Conservation (phyloP, 2,888 invertebrate genomes). For the Hesperia comma region DNA sequence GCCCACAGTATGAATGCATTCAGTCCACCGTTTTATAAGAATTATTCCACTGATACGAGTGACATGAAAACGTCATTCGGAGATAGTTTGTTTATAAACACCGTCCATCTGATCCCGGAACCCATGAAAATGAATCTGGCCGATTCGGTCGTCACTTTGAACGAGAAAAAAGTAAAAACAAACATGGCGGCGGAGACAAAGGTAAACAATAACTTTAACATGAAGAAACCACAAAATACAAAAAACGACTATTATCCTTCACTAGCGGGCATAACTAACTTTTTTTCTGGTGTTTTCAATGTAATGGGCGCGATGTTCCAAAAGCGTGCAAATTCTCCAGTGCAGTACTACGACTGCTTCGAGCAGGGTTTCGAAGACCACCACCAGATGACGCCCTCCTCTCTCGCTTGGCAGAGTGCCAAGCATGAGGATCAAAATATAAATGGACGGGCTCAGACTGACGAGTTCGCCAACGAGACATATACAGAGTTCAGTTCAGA, state of each 20-base stretch:
- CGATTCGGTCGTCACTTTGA: constrained; percentile 60
- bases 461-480: constrained; percentile 48
- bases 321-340: constrained; percentile 56
- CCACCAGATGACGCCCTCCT: constrained; percentile 55
- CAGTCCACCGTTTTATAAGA: constrained; percentile 58
- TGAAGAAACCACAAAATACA: constrained; percentile 42
- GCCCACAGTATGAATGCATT: constrained; percentile 47
- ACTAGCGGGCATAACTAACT: constrained; percentile 61
- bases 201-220: constrained; percentile 33
- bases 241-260: constrained; percentile 51
- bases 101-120: constrained; percentile 65
- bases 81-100: constrained; percentile 61
- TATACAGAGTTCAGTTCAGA: constrained; percentile 52
- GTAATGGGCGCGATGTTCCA: constrained; percentile 66
- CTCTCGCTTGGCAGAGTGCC: constrained; percentile 61
- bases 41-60: constrained; percentile 61
- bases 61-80: constrained; percentile 60
- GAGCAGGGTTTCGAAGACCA: constrained; percentile 47
- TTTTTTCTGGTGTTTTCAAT: constrained; percentile 68
- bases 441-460: constrained; percentile 56
- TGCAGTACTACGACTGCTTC: constrained; percentile 59
- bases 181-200: constrained; percentile 41
- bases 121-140: constrained; percentile 73
- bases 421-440: constrained; percentile 64
- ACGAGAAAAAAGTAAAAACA: constrained; percentile 43